A percentile compares a stretch with the other conserved stretches of the same genome.
Evolutionary conservation across 30 jellyfish, hydroid and myxozoan species (phyloP).

Genomic region (Hydractinia echinata): DNA sequence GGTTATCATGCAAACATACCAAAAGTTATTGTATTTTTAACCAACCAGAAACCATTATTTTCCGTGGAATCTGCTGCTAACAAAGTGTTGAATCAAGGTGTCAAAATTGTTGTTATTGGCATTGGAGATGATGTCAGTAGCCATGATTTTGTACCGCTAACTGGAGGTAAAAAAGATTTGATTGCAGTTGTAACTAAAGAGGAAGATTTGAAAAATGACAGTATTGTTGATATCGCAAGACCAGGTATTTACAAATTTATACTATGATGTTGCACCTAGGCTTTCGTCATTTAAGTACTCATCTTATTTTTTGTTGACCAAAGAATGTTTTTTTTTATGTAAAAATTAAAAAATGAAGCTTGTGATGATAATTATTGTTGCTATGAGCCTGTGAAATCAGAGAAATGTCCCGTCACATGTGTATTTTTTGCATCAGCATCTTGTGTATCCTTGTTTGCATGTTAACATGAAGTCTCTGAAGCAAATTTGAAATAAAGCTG

Average conservation of each 20-base stretch:
- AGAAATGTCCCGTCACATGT: too few species aligned
- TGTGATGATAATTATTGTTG: too few species aligned
- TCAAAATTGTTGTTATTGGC: constrained; percentile 22
- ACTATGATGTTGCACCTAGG: too few species aligned
- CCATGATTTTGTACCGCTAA: neutral
- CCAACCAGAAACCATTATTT: constrained; percentile 6
- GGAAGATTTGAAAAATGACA: constrained; percentile 1
- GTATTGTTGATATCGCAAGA: neutral
- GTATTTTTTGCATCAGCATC: too few species aligned
- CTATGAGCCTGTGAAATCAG: too few species aligned
- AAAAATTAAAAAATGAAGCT: too few species aligned
- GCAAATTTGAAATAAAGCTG: too few species aligned
- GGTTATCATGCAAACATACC: constrained; percentile 7
- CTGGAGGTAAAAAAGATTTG: neutral
- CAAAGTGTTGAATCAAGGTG: constrained; percentile 10
- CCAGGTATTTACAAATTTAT: neutral
- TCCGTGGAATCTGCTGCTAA: neutral
- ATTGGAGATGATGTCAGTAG: neutral
- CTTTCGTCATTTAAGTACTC: too few species aligned
- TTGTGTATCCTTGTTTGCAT: too few species aligned
- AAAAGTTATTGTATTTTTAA: constrained; percentile 20
- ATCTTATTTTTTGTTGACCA: too few species aligned
- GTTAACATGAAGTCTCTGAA: too few species aligned
- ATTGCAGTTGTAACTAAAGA: constrained; percentile 1
- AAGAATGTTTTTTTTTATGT: too few species aligned